Percentiles rank a stretch among this genome's conserved stretches.
Conservation (phyloP, 2,113 vertebrate species). For the Proteles cristata region DNA sequence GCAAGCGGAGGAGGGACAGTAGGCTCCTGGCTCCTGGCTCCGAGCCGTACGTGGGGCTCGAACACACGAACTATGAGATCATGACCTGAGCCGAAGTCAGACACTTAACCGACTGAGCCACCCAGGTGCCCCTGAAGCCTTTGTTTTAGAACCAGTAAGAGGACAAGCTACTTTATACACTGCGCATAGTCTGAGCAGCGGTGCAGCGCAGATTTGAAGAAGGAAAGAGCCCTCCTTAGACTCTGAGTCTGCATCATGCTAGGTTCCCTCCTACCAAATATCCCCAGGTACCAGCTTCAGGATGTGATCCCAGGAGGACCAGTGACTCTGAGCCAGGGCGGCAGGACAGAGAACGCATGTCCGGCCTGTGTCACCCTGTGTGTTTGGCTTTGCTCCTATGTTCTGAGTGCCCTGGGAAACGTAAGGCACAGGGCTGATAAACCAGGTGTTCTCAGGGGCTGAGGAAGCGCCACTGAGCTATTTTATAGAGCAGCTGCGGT, state of each 20-base stretch:
- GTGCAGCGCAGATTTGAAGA: neutral
- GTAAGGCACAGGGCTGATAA: neutral
- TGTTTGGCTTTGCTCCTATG: neutral
- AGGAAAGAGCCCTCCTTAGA: neutral
- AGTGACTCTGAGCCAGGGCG: neutral
- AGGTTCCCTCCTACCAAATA: neutral
- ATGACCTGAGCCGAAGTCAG: too few relatives aligned
- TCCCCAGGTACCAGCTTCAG: neutral
- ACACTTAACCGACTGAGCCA: too few relatives aligned
- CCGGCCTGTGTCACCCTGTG: neutral
- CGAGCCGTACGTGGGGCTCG: neutral
- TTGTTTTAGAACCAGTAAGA: neutral
- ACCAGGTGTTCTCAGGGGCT: neutral
- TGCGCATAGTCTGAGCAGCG: neutral
- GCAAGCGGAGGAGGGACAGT: too few relatives aligned
- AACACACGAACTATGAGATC: too few relatives aligned
- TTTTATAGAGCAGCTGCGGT: neutral
- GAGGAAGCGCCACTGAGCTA: neutral
- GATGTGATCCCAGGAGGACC: neutral
- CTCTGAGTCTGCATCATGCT: neutral
- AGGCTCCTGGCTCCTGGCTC: too few relatives aligned
- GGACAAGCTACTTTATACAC: neutral
- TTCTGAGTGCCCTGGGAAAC: neutral
- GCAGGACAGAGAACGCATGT: neutral
- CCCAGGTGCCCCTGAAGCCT: neutral